Percentiles rank a stretch among this genome's conserved stretches.
Evolutionary conservation across 2,888 invertebrate species (phyloP).

Genomic region (Cyclophora punctaria): DNA sequence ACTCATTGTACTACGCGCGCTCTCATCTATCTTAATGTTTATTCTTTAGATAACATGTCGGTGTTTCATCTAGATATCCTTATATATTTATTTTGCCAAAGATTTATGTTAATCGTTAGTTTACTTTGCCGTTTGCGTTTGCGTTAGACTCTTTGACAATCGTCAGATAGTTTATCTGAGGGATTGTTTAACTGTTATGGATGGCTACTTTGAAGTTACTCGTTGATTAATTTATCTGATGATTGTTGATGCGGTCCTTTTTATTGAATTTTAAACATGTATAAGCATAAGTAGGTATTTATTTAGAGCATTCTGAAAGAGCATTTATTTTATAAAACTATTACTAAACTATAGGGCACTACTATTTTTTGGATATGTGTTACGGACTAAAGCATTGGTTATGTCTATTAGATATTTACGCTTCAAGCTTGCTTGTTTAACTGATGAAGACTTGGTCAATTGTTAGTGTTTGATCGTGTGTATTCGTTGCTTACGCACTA

Average conservation of each 20-base stretch:
- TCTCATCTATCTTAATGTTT: conserved; percentile 9
- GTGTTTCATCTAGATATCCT: conserved; percentile 12
- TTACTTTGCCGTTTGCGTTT: too few species aligned
- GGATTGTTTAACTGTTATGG: too few species aligned
- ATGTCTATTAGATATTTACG: not conserved
- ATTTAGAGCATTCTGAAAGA: conserved; percentile 2
- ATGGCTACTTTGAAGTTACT: too few species aligned
- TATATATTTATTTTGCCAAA: conserved; percentile 1
- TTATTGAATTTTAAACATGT: too few species aligned
- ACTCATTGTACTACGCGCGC: not conserved
- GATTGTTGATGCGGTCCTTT: too few species aligned
- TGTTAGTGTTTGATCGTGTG: conserved; percentile 26
- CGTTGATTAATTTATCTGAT: too few species aligned
- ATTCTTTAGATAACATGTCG: conserved; percentile 9
- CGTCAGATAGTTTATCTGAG: too few species aligned
- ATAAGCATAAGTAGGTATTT: conserved; percentile 2
- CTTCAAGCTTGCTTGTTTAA: not conserved
- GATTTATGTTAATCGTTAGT: too few species aligned
- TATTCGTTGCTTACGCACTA: not conserved
- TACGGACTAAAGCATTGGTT: conserved; percentile 2
- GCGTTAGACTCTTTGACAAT: too few species aligned
- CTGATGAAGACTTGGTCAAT: conserved; percentile 28
- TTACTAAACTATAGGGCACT: conserved; percentile 6
- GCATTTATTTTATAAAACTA: conserved; percentile 1
- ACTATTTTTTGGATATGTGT: conserved; percentile 6